phyloP scores from a whole-genome alignment of 2,113 vertebrate genomes.

The Dromas ardeola region DNA sequence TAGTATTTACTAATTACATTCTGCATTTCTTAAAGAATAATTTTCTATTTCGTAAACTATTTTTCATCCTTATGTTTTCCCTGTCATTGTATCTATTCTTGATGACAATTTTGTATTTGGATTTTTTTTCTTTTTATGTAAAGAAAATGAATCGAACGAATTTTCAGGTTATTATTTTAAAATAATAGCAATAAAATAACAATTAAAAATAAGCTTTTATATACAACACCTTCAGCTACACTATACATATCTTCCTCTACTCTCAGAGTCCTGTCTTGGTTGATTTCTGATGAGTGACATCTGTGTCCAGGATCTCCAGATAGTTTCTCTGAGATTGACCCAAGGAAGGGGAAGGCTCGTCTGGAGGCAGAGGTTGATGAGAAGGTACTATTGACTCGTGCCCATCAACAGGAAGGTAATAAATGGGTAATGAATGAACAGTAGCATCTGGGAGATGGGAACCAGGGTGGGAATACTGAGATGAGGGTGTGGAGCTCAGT shows the following conservation, averaged over 20 bases:
- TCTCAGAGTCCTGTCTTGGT: not conserved
- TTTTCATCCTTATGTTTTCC: not conserved
- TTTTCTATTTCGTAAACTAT: not conserved
- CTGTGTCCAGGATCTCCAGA: not conserved
- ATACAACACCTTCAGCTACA: not conserved
- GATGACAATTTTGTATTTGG: not conserved
- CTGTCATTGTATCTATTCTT: not conserved
- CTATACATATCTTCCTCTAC: not conserved
- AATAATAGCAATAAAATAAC: not conserved
- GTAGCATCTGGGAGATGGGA: not conserved
- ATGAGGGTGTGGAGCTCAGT: not conserved
- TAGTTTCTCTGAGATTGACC: not conserved
- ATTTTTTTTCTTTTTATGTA: not conserved
- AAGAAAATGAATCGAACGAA: not conserved
- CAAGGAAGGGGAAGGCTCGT: not conserved
- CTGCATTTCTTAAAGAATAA: not conserved
- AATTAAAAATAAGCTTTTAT: not conserved
- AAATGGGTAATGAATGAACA: not conserved
- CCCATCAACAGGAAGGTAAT: not conserved
- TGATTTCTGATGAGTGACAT: not conserved
- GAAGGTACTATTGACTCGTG: not conserved
- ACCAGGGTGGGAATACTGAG: not conserved
- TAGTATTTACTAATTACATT: not conserved
- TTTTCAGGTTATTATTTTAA: not conserved
- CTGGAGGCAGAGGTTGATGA: not conserved